Conservation (phyloP, 1,140 invertebrate genomes). For the Elymnias hypermnestra region DNA sequence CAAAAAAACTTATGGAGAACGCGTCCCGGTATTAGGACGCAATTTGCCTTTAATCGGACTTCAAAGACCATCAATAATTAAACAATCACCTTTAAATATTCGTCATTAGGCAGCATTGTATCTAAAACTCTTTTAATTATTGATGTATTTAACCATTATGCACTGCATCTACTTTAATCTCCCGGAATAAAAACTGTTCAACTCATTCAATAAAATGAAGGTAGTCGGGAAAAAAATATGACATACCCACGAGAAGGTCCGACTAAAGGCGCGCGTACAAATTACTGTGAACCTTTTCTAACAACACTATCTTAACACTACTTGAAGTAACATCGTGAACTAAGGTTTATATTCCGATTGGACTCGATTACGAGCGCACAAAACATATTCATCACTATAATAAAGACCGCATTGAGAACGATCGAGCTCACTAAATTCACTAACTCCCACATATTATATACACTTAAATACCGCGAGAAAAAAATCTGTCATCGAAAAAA, state of each 20-base stretch:
- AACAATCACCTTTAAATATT: too few species aligned
- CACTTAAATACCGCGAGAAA: slow-evolving; percentile 9
- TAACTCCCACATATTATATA: slow-evolving; percentile 39
- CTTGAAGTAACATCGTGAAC: slow-evolving; percentile 44
- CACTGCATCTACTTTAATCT: too few species aligned
- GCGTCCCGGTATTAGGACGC: slow-evolving; percentile 9
- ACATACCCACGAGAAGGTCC: slow-evolving; percentile 6
- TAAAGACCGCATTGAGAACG: slow-evolving; percentile 22
- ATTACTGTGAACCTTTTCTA: slow-evolving; percentile 32
- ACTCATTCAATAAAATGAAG: background rate
- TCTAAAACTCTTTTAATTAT: too few species aligned
- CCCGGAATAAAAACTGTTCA: too few species aligned
- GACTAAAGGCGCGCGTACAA: slow-evolving; percentile 22
- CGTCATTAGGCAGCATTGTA: too few species aligned
- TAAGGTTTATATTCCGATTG: slow-evolving; percentile 33
- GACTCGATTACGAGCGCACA: slow-evolving; percentile 34
- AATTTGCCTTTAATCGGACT: slow-evolving; percentile 24
- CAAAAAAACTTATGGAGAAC: slow-evolving; percentile 24
- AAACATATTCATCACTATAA: slow-evolving; percentile 40
- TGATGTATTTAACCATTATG: too few species aligned
- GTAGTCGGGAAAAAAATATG: too few species aligned
- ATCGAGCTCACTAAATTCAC: slow-evolving; percentile 46
- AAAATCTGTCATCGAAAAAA: slow-evolving; percentile 11
- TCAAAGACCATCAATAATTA: too few species aligned
- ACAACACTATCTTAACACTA: slow-evolving; percentile 53